These are phyloP conservation scores for Prunella fulvescens DNA, from an alignment of 2,113 vertebrate genomes.

Conservation along the genomic window DNA sequence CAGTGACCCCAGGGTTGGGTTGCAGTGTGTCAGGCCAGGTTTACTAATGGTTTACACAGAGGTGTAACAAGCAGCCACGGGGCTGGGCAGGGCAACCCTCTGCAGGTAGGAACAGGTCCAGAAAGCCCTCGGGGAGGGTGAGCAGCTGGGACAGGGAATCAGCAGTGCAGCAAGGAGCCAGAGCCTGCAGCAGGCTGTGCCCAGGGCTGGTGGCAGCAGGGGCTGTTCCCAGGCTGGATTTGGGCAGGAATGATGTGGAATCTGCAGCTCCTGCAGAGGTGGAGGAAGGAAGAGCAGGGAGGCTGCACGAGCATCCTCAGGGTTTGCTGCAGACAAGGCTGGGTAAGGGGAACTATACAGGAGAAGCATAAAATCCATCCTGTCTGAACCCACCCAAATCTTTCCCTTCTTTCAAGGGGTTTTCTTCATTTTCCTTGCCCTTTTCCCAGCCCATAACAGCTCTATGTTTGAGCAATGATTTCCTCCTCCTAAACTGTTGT, in stretches of 20 bases:
- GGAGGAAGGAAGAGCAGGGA: not conserved
- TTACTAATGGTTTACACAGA: not conserved
- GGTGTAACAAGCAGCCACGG: not conserved
- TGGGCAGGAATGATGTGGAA: not conserved
- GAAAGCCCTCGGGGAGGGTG: not conserved
- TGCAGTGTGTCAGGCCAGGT: not conserved
- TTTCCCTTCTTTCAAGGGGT: not conserved
- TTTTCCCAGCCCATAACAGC: not conserved
- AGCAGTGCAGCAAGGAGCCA: not conserved
- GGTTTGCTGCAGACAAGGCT: not conserved
- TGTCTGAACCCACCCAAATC: not conserved
- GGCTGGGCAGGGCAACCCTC: not conserved
- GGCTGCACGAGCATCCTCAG: accelerated
- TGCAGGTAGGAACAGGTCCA: not conserved
- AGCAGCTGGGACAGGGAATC: not conserved
- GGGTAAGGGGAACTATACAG: accelerated
- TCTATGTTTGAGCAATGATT: not conserved
- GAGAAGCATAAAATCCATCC: not conserved
- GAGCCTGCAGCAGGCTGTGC: not conserved
- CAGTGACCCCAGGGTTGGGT: not conserved
- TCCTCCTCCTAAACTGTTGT: accelerated
- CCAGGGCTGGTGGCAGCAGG: accelerated
- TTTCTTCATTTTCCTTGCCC: not conserved
- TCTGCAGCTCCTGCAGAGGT: not conserved
- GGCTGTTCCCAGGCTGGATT: not conserved